phyloP scores from a whole-genome alignment of 2,113 vertebrate genomes.

The Centropus bengalensis region DNA sequence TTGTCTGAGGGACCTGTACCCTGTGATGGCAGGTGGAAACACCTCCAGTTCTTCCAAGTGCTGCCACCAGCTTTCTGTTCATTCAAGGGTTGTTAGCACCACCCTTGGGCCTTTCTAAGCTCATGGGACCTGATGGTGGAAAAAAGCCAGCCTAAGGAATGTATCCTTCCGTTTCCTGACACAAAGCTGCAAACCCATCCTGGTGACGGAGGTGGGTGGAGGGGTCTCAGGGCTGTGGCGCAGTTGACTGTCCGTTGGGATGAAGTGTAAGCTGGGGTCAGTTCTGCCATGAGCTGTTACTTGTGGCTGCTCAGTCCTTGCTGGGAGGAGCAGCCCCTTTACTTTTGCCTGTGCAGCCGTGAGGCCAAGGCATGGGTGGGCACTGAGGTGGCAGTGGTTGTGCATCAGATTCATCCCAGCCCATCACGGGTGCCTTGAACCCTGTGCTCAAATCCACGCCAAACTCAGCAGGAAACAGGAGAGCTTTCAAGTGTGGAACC shows the following conservation, averaged over 20 bases:
- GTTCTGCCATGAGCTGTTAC: neutral
- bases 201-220: neutral
- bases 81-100: neutral
- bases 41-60: neutral
- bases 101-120: neutral
- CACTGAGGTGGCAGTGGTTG: neutral
- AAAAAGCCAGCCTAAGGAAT: neutral
- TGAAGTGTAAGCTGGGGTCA: neutral
- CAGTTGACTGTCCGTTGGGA: neutral
- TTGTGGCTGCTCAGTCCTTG: neutral
- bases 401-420: neutral
- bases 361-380: neutral
- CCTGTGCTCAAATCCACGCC: neutral
- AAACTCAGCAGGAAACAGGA: neutral
- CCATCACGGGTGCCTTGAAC: neutral
- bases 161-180: neutral
- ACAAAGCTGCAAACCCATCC: neutral
- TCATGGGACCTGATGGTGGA: neutral
- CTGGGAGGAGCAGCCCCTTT: neutral
- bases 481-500: neutral
- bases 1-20: neutral
- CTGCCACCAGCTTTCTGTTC: neutral
- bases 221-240: neutral
- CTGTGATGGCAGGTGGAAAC: neutral
- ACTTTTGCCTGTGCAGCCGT: rapidly evolving